Percentiles rank a stretch among this genome's conserved stretches.
These are phyloP conservation scores for Melanotaenia maccullochi DNA, from an alignment of 2,797 vertebrate genomes.

Conservation along the genomic window DNA sequence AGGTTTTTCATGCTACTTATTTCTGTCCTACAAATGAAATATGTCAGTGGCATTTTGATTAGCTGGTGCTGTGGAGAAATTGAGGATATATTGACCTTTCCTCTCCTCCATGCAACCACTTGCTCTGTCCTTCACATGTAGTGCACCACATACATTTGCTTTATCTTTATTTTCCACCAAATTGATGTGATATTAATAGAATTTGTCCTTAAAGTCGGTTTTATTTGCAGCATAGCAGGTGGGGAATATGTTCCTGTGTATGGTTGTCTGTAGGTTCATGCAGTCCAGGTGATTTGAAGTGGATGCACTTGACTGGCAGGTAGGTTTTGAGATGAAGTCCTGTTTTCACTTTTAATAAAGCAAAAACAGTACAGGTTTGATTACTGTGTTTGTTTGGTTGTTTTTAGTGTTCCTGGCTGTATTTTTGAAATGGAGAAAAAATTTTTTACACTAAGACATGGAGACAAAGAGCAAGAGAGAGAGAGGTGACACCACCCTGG, in stretches of 20 bases:
- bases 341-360: constrained; percentile 60
- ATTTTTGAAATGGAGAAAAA: constrained; percentile 9
- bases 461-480: constrained; percentile 13
- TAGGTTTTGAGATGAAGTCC: constrained; percentile 45
- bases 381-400: constrained; percentile 11
- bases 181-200: constrained; percentile 18
- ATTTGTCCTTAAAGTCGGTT: constrained; percentile 22
- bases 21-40: constrained; percentile 39
- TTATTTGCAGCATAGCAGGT: constrained; percentile 4
- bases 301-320: constrained; percentile 46
- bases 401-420: constrained; percentile 8
- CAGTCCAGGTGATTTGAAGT: constrained; percentile 47
- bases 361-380: constrained; percentile 12
- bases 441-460: constrained; percentile 1
- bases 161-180: background rate
- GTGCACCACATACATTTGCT: constrained; percentile 14
- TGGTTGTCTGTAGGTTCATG: constrained; percentile 12
- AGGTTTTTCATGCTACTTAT: constrained; percentile 24
- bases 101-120: constrained; percentile 5
- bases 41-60: constrained; percentile 58
- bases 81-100: constrained; percentile 59
- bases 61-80: constrained; percentile 35
- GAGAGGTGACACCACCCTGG: constrained; percentile 26
- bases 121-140: constrained; percentile 12
- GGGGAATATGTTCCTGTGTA: background rate